phyloP scores from a whole-genome alignment of 1,140 invertebrate genomes.

The Eueides isabella region DNA sequence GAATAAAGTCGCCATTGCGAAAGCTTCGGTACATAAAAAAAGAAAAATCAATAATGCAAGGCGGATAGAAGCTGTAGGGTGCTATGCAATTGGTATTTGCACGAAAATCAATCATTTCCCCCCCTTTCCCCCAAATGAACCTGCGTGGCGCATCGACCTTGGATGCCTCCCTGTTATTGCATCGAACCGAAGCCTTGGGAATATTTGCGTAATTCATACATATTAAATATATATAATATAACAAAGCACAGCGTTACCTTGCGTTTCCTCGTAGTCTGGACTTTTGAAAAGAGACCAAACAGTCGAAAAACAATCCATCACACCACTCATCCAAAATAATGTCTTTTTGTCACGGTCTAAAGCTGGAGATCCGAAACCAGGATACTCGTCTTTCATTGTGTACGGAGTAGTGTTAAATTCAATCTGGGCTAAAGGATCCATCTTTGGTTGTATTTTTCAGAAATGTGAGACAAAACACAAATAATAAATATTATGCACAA shows the following conservation, averaged over 20 bases:
- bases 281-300: conserved; percentile 53
- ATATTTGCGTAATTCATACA: conserved; percentile 39
- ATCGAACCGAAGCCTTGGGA: conserved; percentile 40
- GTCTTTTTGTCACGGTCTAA: conserved; percentile 56
- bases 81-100: conserved; percentile 48
- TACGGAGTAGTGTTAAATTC: conserved; percentile 28
- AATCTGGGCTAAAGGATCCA: conserved; percentile 38
- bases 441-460: conserved; percentile 14
- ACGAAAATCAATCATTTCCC: conserved; percentile 86
- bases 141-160: conserved; percentile 60
- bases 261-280: conserved; percentile 44
- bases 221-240: conserved; percentile 21
- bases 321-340: conserved; percentile 60
- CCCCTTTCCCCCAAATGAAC: conserved; percentile 43
- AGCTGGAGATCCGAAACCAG: conserved; percentile 34
- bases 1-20: neutral
- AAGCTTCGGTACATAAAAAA: conserved; percentile 6
- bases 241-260: conserved; percentile 50
- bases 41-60: conserved; percentile 37
- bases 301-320: conserved; percentile 62
- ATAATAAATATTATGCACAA: conserved; percentile 7
- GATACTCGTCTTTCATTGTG: conserved; percentile 37
- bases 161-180: conserved; percentile 46
- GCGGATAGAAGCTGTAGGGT: neutral
- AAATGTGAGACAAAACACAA: conserved; percentile 6